A percentile compares a stretch with the other conserved stretches of the same genome.
These are phyloP conservation scores for Agrypnus murinus DNA, from an alignment of 2,888 invertebrate species.

Conservation along the genomic window DNA sequence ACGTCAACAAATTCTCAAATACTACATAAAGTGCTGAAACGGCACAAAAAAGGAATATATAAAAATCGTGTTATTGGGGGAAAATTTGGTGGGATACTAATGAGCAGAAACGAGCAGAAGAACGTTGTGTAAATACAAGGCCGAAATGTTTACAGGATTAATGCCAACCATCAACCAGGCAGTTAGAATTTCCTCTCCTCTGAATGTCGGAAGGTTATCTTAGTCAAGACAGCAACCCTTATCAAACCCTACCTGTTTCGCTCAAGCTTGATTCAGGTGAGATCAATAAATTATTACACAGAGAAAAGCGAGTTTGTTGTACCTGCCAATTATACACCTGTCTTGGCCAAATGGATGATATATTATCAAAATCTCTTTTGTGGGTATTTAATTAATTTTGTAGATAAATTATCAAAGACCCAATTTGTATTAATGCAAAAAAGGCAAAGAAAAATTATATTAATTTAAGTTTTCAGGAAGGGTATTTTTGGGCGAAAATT, in stretches of 20 bases:
- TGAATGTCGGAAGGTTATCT: constrained; percentile 16
- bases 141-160: constrained; percentile 9
- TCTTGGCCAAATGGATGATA: constrained; percentile 13
- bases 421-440: no score
- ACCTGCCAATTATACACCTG: constrained; percentile 14
- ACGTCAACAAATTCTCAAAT: neutral
- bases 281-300: constrained; percentile 28
- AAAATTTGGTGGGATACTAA: constrained; percentile 8
- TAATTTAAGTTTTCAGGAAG: no score
- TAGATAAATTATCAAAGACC: no score
- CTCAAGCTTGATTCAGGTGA: constrained; percentile 22
- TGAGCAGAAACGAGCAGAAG: constrained; percentile 21
- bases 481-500: no score
- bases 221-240: constrained; percentile 27
- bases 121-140: constrained; percentile 25
- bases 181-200: constrained; percentile 5
- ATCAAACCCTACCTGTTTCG: constrained; percentile 28
- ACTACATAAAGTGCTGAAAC: constrained; percentile 13
- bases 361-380: neutral
- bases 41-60: neutral
- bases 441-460: no score
- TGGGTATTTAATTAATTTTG: no score
- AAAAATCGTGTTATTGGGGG: constrained; percentile 16
- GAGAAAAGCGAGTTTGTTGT: constrained; percentile 18
- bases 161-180: constrained; percentile 14